Conservation (phyloP, 2,888 invertebrate species). For the Nephrotoma appendiculata region DNA sequence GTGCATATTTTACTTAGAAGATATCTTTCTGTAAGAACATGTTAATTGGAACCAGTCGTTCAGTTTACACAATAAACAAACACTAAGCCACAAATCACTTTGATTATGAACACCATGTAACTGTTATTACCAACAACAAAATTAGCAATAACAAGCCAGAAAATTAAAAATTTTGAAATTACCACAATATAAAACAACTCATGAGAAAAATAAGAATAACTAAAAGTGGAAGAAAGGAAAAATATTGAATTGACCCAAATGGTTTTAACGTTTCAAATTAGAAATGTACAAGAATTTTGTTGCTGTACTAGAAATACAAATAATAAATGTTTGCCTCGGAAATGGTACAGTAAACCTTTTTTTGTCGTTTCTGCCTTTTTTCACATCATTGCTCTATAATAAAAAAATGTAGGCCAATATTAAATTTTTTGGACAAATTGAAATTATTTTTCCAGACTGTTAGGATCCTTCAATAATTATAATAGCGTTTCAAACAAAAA, state of each 20-base stretch:
- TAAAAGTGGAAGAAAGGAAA: background rate
- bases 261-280: background rate
- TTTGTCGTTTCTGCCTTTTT: background rate
- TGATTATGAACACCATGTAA: background rate
- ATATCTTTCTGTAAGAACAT: too few relatives aligned
- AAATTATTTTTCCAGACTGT: background rate
- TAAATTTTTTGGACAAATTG: background rate
- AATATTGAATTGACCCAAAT: background rate
- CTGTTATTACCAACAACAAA: background rate
- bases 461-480: background rate
- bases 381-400: background rate
- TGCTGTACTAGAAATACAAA: background rate
- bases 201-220: background rate
- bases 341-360: background rate
- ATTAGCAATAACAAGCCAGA: background rate
- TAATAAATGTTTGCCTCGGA: background rate
- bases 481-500: background rate
- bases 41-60: background rate
- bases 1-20: too few relatives aligned
- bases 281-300: background rate
- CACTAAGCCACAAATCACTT: background rate
- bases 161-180: background rate
- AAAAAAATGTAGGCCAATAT: background rate
- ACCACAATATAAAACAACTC: background rate
- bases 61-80: background rate